Percentiles rank a stretch among this genome's conserved stretches.
phyloP scores from a whole-genome alignment of 2,797 vertebrate genomes.

The Gorsachius magnificus region DNA sequence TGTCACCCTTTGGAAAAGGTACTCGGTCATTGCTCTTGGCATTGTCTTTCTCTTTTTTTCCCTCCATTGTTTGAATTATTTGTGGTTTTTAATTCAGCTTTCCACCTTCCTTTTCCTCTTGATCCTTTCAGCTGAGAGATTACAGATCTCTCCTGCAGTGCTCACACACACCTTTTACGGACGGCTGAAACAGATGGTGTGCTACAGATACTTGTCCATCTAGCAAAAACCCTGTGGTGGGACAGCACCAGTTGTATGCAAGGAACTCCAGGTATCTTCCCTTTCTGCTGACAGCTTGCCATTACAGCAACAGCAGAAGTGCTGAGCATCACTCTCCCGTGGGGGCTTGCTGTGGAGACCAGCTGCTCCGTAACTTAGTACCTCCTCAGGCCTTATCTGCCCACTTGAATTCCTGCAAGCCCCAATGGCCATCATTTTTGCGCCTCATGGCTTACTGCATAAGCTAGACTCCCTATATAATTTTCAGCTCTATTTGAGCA shows the following conservation, averaged over 20 bases:
- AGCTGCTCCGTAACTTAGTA: neutral
- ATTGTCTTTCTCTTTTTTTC: neutral
- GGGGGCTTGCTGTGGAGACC: neutral
- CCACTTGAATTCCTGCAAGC: neutral
- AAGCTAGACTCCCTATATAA: neutral
- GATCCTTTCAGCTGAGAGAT: neutral
- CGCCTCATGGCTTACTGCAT: neutral
- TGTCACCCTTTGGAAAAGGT: neutral
- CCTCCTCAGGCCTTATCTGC: neutral
- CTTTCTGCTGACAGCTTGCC: neutral
- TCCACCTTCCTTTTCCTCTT: neutral
- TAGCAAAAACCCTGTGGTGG: neutral
- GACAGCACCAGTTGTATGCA: rapidly evolving
- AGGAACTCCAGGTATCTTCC: neutral
- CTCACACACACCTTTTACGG: rapidly evolving
- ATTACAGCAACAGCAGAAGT: neutral
- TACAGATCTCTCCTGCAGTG: neutral
- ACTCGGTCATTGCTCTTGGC: neutral
- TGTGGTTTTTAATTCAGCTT: neutral
- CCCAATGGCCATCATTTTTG: neutral
- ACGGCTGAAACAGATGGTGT: neutral
- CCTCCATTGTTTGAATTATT: neutral
- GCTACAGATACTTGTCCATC: rapidly evolving
- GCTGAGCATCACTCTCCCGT: rapidly evolving
- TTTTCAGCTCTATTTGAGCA: neutral